Evolutionary conservation across 2,888 invertebrate species (phyloP), one percentile per base, ranked within the genome.

Genomic region (Apamea anceps): DNA sequence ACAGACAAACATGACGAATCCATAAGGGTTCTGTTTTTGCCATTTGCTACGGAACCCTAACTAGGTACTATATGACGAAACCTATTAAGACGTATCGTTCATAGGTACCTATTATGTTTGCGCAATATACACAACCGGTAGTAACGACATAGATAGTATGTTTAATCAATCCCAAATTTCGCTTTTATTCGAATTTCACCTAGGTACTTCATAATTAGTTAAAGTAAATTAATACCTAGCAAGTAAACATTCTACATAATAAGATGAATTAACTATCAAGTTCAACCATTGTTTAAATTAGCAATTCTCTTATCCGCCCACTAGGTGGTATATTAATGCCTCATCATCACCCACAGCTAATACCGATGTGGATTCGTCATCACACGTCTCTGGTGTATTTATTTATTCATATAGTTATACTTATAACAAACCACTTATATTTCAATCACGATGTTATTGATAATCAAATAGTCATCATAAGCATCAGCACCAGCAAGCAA

Each of bases 221-320:
- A 37, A 42, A n/a, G 37, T 42, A 28, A 25, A 28, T 45, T 0
- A n/a, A 25, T 45, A 45, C 28, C 6, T 1, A 48, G 3, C 21
- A 79, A 37, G 45, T 45, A 37, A 48, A 28, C n/a, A 72, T 45
- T 37, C 18, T 32, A n/a, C 51, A 0, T 71, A 72, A 0, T 67
- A 62, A 13, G 54, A 48, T 57, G 21, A 74, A 80, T 72, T 62
- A 81, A 66, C 28, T 51, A 72, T 76, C 75, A 85, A 79, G 85
- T 86, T 83, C 79, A 85, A 74, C 75, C 73, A 84, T 85, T 86
- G 87, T 86, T 67, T 79, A 75, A 62, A 82, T 77, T 60, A 66
- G 51, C 54, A 67, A 65, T 72, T 62, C 65, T 57, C 37, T 37
- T 70, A 51, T 54, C 62, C 72, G 57, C 80, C 87, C 72, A 85